phyloP scores from a whole-genome alignment of 2,113 vertebrate genomes.

The Procavia capensis region DNA sequence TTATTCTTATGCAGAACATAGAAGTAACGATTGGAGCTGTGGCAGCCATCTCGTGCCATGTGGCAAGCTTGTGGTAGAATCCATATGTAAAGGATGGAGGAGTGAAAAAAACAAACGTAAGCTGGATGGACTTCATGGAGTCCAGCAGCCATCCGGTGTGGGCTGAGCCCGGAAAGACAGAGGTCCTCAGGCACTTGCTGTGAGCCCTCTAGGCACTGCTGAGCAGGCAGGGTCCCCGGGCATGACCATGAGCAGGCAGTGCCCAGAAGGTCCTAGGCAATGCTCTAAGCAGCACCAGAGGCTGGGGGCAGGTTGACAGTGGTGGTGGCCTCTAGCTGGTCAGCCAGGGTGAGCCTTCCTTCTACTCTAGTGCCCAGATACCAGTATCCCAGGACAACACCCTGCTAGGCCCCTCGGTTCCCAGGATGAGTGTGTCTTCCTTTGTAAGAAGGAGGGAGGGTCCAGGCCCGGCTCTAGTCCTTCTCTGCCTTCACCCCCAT shows the following conservation, averaged over 20 bases:
- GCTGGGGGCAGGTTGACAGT: background rate
- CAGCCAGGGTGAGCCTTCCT: background rate
- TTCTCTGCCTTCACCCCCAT: background rate
- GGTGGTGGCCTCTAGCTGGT: background rate
- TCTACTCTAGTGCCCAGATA: fast-evolving
- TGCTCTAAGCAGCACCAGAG: background rate
- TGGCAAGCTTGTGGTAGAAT: background rate
- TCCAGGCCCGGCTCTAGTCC: background rate
- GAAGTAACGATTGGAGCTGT: background rate
- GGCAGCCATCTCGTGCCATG: background rate
- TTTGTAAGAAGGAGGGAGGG: background rate
- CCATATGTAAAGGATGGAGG: background rate
- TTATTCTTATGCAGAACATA: background rate
- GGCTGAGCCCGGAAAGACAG: background rate
- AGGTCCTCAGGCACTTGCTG: background rate
- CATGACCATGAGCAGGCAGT: background rate
- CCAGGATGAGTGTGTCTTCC: fast-evolving
- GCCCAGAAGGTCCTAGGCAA: background rate
- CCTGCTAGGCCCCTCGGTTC: background rate
- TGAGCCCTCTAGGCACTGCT: background rate
- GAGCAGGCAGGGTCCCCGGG: background rate
- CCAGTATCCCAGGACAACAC: background rate
- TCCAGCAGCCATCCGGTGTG: background rate
- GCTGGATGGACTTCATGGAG: background rate
- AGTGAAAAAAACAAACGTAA: background rate